Evolutionary conservation across 2,797 vertebrate genomes (phyloP).

Genomic region (Microctenopoma steveboyesi): DNA sequence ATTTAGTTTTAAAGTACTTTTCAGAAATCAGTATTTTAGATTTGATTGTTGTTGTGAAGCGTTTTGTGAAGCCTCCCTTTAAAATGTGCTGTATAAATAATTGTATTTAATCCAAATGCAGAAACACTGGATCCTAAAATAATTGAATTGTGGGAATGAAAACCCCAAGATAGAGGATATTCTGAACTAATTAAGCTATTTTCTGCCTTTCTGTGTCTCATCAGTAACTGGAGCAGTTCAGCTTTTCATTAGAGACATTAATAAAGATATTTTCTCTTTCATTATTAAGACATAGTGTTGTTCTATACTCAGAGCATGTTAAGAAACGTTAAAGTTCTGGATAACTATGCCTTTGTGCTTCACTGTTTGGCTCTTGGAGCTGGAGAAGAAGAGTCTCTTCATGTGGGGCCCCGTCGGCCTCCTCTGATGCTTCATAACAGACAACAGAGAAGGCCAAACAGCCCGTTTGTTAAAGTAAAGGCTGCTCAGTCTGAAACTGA

Average conservation of each 20-base stretch:
- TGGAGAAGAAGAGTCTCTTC: slow-evolving; percentile 37
- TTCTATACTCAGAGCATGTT: neutral
- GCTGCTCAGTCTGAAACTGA: slow-evolving; percentile 24
- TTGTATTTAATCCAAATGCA: neutral
- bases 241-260: neutral
- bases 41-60: no score
- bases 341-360: slow-evolving; percentile 14
- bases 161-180: neutral
- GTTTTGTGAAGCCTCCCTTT: no score
- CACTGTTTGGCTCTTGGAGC: slow-evolving; percentile 2
- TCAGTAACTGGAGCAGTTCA: neutral
- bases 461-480: slow-evolving; percentile 50
- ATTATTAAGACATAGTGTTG: neutral
- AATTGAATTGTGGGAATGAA: neutral
- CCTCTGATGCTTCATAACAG: slow-evolving; percentile 28
- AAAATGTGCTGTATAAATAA: no score
- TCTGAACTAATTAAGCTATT: neutral
- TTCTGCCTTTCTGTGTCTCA: neutral
- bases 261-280: neutral
- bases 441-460: slow-evolving; percentile 40
- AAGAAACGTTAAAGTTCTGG: neutral
- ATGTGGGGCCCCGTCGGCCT: neutral
- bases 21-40: no score
- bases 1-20: no score
- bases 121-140: neutral